phyloP scores from a whole-genome alignment of 2,113 vertebrate species.

The Pteropus alecto region DNA sequence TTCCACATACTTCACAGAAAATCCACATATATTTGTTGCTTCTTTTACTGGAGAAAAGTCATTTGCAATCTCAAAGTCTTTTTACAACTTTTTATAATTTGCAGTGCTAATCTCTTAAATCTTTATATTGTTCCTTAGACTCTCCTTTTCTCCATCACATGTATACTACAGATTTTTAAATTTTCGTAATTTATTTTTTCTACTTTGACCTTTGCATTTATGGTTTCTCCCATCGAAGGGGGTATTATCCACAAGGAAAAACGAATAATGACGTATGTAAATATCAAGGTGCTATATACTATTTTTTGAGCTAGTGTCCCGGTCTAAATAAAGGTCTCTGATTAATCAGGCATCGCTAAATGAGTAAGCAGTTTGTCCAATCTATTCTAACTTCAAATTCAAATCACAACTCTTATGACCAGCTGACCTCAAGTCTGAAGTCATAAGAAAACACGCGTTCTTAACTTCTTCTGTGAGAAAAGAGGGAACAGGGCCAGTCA shows the following conservation, averaged over 20 bases:
- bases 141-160: neutral
- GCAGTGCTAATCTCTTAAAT: neutral
- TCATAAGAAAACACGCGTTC: neutral
- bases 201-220: neutral
- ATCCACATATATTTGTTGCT: neutral
- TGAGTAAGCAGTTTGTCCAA: neutral
- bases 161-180: neutral
- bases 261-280: neutral
- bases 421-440: neutral
- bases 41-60: neutral
- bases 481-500: neutral
- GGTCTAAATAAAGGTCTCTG: neutral
- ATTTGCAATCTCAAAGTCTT: neutral
- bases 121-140: neutral
- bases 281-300: neutral
- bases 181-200: neutral
- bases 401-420: neutral
- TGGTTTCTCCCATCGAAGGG: neutral
- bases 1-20: neutral
- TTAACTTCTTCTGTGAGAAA: neutral
- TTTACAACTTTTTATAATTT: neutral
- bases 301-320: neutral
- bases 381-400: neutral
- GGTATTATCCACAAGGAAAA: neutral
- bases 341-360: neutral